Evolutionary conservation across 64 coral and sea anemone species (phyloP).

Genomic region (Montipora sp.): DNA sequence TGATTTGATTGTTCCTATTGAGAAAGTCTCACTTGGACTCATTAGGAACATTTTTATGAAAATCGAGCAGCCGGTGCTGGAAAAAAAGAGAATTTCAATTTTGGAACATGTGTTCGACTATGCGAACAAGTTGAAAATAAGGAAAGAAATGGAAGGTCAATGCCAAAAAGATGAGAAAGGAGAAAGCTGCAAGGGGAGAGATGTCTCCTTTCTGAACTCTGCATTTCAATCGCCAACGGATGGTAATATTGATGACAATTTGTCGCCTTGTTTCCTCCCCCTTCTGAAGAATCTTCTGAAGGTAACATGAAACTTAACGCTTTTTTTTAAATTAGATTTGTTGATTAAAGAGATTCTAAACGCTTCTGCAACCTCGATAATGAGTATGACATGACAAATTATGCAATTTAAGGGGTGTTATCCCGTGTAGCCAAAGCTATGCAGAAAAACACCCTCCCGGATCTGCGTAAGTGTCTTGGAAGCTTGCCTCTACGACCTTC

Average conservation of each 20-base stretch:
- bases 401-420: too few species aligned
- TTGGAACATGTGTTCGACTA: background rate
- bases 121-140: too few species aligned
- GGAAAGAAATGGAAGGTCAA: background rate
- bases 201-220: too few species aligned
- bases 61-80: conserved; percentile 72
- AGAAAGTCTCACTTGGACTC: conserved; percentile 78
- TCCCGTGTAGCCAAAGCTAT: too few species aligned
- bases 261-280: background rate
- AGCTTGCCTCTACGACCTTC: too few species aligned
- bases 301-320: background rate
- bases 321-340: too few species aligned
- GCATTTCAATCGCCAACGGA: too few species aligned
- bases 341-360: too few species aligned
- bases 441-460: too few species aligned
- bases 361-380: too few species aligned
- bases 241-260: background rate
- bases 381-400: too few species aligned
- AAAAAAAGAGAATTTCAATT: conserved; percentile 9
- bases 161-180: background rate
- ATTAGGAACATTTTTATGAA: conserved; percentile 93
- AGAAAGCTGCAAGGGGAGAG: background rate
- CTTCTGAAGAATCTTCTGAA: background rate
- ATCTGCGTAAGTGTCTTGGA: too few species aligned
- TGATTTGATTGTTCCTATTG: conserved; percentile 74